These are phyloP conservation scores for Rhopalosiphum padi DNA, from an alignment of 1,140 invertebrate species.

Conservation along the genomic window DNA sequence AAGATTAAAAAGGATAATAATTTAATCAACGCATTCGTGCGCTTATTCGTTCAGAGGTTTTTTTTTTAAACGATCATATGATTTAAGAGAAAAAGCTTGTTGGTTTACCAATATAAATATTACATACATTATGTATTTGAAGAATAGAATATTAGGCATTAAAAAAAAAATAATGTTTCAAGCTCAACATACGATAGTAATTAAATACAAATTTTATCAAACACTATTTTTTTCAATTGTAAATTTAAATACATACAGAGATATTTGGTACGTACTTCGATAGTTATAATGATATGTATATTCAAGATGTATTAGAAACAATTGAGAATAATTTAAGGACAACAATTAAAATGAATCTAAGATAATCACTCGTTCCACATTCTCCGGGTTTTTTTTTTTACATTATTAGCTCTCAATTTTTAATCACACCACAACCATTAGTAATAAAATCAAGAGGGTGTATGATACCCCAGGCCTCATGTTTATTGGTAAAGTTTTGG, in stretches of 20 bases:
- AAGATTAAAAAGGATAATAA: too few species aligned
- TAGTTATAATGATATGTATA: neutral
- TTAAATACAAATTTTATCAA: neutral
- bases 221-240: neutral
- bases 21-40: too few species aligned
- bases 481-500: slow-evolving; percentile 53
- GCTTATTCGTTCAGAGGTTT: too few species aligned
- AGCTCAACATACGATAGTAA: neutral
- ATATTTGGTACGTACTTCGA: neutral
- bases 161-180: neutral
- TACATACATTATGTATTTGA: neutral
- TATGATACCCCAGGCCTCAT: neutral
- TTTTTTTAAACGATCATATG: too few species aligned
- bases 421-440: slow-evolving; percentile 46
- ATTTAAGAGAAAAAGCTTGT: too few species aligned
- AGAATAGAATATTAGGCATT: neutral
- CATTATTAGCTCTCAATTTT: slow-evolving; percentile 41
- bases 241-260: neutral
- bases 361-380: neutral
- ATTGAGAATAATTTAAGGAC: slow-evolving; percentile 14
- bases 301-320: neutral
- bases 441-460: neutral
- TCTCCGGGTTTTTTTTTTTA: neutral
- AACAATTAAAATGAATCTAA: neutral
- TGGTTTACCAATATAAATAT: neutral